phyloP scores from a whole-genome alignment of 2,888 invertebrate genomes.

The Platerodrilus igneus region DNA sequence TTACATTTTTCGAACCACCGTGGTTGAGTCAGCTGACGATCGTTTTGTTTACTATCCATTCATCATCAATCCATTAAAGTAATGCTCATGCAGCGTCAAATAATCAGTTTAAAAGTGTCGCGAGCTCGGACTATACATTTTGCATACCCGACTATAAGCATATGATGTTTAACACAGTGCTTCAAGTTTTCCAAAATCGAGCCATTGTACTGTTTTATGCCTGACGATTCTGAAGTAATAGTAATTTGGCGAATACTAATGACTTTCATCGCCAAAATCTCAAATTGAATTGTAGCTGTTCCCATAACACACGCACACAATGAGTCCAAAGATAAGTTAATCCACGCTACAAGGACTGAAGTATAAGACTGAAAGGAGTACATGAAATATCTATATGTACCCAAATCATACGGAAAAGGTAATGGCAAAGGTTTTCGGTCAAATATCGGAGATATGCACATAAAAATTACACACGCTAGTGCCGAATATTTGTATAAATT shows the following conservation, averaged over 20 bases:
- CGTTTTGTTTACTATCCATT: too few relatives aligned
- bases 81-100: too few relatives aligned
- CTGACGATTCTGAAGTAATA: too few relatives aligned
- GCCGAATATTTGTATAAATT: conserved; percentile 11
- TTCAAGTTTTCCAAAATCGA: conserved; percentile 4
- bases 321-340: conserved; percentile 19
- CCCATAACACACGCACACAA: conserved; percentile 16
- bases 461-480: conserved; percentile 9
- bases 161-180: conserved; percentile 19
- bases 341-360: conserved; percentile 16
- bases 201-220: too few relatives aligned
- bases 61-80: too few relatives aligned
- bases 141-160: conserved; percentile 13
- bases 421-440: conserved; percentile 17
- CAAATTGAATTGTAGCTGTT: conserved; percentile 13
- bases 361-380: conserved; percentile 15
- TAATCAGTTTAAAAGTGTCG: too few relatives aligned
- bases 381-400: conserved; percentile 13
- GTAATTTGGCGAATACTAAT: too few relatives aligned
- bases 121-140: too few relatives aligned
- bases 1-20: too few relatives aligned
- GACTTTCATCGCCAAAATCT: conserved; percentile 15
- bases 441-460: conserved; percentile 12
- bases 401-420: conserved; percentile 22
- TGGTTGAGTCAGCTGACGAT: too few relatives aligned